Evolutionary conservation across 2,113 vertebrate genomes (phyloP).

Genomic region (Corythaixoides concolor): DNA sequence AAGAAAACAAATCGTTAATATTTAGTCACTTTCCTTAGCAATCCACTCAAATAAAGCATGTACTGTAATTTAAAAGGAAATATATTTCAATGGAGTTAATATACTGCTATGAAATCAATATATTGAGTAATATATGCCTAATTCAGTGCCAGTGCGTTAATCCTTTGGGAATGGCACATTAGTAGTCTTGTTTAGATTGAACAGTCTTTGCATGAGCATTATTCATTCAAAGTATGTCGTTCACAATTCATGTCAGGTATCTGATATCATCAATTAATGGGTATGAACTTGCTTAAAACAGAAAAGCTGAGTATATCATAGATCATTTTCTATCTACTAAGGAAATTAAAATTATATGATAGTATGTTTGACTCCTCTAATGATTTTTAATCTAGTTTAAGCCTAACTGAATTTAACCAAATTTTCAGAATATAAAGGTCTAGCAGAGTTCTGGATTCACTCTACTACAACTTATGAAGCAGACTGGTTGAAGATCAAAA

Average conservation of each 20-base stretch:
- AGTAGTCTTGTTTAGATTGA: slow-evolving; percentile 6
- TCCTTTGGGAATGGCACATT: background rate
- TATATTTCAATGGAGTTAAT: background rate
- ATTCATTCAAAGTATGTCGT: background rate
- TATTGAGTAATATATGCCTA: background rate
- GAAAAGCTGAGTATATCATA: background rate
- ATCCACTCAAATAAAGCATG: background rate
- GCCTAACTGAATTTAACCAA: background rate
- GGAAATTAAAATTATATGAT: background rate
- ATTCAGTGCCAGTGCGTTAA: background rate
- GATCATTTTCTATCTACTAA: background rate
- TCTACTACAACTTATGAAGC: background rate
- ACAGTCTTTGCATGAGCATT: background rate
- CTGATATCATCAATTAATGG: background rate
- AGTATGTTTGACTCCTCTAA: background rate
- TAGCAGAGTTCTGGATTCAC: background rate
- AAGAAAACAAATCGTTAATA: background rate
- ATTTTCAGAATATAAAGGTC: background rate
- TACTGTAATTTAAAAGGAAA: background rate
- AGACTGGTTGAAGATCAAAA: background rate
- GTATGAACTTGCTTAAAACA: background rate
- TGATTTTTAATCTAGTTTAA: background rate
- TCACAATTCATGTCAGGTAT: background rate
- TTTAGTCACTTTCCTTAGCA: background rate
- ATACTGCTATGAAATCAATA: background rate